Base-by-base conservation (phyloP, 1,140 invertebrate species). In the Pentalonia nigronervosa region DNA sequence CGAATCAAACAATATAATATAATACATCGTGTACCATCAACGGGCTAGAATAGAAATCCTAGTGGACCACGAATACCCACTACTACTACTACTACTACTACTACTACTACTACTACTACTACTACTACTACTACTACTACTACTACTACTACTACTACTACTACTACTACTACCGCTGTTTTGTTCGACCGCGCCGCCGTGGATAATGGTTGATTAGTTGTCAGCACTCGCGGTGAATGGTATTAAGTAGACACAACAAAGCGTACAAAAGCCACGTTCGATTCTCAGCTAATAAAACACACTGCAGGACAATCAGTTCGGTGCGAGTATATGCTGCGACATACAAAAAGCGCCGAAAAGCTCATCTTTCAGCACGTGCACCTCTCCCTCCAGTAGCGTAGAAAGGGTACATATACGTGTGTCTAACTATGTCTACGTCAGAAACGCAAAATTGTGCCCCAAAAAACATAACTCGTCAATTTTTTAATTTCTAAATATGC, bases 161-260 rank as follows among this genome's bases (percentile, higher is more conserved):
- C 41, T 4, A 4, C 41, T 41, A 41, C 41, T 41, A 41, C 60
- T 67, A 67, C 60, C 30, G 14, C 60, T 76, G n/a, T 76, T n/a
- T 34, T 76, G 60, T 76, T 76, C 60, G 30, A n/a, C 30, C 60
- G 17, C 30, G 60, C 30, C 30, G 14, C 30, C 30, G 14, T 76
- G n/a, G 60, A 76, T 76, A 76, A 30, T 41, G 60, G 60, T 76
- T 76, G 60, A 76, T 76, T 76, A 76, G 60, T 76, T 76, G 60
- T 76, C 60, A 76, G n/a, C 60, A 1, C 1, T 4, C 21, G 4
- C 6, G 30, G 60, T 76, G 60, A 76, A 76, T 76, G 60, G 60
- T 76, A 76, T 76, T 76, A 76, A 76, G n/a, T 76, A 76, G 60
- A 76, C 60, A 76, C 60, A 76, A 76, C 60, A 76, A 76, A 76